Conservation (phyloP, 2,888 invertebrate genomes). For the Mesorhabditis spiculigera region DNA sequence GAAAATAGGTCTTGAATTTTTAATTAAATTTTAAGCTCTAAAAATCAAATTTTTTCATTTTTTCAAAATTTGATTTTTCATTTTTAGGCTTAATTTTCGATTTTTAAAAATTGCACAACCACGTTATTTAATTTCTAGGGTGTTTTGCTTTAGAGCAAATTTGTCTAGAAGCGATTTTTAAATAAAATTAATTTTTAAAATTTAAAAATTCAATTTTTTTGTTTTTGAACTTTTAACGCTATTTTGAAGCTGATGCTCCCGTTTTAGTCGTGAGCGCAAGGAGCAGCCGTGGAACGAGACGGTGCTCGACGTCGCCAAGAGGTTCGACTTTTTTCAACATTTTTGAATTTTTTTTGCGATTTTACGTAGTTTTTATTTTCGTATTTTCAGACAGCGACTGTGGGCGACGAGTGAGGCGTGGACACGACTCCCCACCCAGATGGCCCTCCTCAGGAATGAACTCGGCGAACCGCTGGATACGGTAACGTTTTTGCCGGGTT, state of each 20-base stretch:
- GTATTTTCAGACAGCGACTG: constrained; percentile 17
- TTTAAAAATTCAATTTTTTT: background rate
- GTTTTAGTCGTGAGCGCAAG: constrained; percentile 47
- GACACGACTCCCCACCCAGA: constrained; percentile 25
- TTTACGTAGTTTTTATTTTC: no score
- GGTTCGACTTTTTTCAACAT: no score
- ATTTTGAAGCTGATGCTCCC: no score
- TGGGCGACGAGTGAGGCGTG: constrained; percentile 44
- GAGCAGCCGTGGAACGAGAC: constrained; percentile 43
- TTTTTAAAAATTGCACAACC: background rate
- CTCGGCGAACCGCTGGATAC: no score
- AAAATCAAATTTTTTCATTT: background rate
- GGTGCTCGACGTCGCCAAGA: constrained; percentile 31
- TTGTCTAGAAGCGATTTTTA: no score
- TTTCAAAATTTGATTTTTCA: background rate
- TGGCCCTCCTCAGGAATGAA: background rate
- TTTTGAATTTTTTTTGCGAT: no score
- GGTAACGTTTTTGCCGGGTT: no score
- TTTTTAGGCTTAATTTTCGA: background rate
- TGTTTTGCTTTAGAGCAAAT: no score
- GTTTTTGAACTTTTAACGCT: no score
- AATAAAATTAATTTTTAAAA: constrained; percentile 4
- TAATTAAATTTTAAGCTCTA: background rate
- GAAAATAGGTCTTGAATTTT: background rate
- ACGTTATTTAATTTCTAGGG: background rate